phyloP scores from a whole-genome alignment of 2,113 vertebrate genomes.

The Tetraodon nigroviridis region DNA sequence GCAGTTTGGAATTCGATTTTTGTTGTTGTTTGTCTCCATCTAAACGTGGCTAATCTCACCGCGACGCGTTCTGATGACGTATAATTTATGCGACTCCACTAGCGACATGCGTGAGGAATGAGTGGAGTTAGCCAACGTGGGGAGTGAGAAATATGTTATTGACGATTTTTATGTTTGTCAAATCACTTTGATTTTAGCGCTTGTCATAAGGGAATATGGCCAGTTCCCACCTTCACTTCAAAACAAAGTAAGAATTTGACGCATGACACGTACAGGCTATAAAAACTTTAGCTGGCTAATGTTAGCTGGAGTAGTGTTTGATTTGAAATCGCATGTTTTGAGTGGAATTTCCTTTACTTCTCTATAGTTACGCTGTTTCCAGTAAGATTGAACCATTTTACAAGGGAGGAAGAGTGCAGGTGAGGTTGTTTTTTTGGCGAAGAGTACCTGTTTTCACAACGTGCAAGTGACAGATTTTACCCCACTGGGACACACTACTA shows the following conservation, averaged over 20 bases:
- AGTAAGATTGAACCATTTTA: conserved; percentile 93
- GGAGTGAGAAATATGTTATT: conserved; percentile 25
- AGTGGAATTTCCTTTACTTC: not conserved
- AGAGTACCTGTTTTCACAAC: no score
- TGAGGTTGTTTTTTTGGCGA: conserved; percentile 44
- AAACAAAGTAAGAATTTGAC: conserved; percentile 71
- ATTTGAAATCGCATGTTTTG: not conserved
- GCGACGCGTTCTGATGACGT: conserved; percentile 41
- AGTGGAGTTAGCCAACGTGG: conserved; percentile 43
- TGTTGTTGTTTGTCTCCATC: not conserved
- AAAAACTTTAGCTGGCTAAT: conserved; percentile 3
- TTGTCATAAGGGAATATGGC: conserved; percentile 53
- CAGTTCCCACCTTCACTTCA: conserved; percentile 64
- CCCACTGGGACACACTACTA: no score
- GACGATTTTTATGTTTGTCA: not conserved
- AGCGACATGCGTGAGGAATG: conserved; percentile 54
- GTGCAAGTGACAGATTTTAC: no score
- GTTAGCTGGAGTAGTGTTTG: conserved; percentile 26
- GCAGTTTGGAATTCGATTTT: not conserved
- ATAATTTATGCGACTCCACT: conserved; percentile 41
- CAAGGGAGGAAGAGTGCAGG: conserved; percentile 93
- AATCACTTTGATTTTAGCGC: not conserved
- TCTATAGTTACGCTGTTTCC: conserved; percentile 78
- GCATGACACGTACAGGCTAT: not conserved
- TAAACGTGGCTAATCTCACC: conserved; percentile 47